A percentile compares a stretch with the other conserved stretches of the same genome.
These are phyloP conservation scores for Myioborus miniatus DNA, from an alignment of 2,797 vertebrate genomes.

Conservation along the genomic window DNA sequence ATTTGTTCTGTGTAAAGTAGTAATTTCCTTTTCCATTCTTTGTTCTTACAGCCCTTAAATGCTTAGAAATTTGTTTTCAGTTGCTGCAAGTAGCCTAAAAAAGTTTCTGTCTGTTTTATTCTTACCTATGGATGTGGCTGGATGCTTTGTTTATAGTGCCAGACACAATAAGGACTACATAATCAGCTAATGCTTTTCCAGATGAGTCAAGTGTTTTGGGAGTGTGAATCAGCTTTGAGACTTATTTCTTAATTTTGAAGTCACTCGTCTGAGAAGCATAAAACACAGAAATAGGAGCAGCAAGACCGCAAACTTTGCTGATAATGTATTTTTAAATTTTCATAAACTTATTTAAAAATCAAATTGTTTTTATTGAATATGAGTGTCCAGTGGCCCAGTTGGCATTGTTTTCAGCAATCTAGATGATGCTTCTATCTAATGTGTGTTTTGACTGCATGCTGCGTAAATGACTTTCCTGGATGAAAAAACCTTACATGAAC, in stretches of 20 bases:
- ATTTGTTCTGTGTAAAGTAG: slow-evolving; percentile 37
- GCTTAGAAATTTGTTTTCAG: neutral
- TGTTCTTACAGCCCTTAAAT: neutral
- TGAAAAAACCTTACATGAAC: neutral
- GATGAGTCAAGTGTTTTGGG: neutral
- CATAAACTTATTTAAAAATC: neutral
- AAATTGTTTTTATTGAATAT: neutral
- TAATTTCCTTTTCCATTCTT: slow-evolving; percentile 26
- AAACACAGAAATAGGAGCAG: neutral
- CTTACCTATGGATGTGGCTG: neutral
- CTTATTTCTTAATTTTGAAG: neutral
- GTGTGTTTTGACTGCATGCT: neutral
- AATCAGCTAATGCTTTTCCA: neutral
- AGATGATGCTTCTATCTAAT: neutral
- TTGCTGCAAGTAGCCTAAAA: neutral
- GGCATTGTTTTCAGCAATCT: neutral
- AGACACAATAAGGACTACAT: neutral
- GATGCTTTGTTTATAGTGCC: neutral
- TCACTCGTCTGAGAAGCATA: neutral
- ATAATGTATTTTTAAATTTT: neutral
- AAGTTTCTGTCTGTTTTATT: neutral
- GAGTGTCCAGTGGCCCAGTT: neutral
- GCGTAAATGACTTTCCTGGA: neutral
- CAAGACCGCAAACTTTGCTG: neutral
- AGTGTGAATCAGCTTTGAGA: slow-evolving; percentile 7